Base-by-base conservation (phyloP, 2,797 vertebrate species). In the Mus spretus region DNA sequence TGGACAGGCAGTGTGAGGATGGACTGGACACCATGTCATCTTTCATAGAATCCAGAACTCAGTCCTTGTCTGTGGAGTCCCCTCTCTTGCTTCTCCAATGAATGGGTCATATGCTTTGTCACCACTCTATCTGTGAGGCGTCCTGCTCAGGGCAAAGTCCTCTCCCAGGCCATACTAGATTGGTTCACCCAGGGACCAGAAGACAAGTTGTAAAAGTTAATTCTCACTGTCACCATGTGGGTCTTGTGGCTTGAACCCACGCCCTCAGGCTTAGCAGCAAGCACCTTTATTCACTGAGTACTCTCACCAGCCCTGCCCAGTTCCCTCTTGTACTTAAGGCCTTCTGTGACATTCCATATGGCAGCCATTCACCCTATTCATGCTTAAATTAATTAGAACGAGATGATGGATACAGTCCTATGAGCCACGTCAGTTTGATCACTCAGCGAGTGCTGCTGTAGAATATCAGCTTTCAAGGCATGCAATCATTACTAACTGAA, bases 111-210 rank as follows among this genome's bases (percentile, higher is more conserved):
- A 10, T 14, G 11, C 34, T 12, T 50, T 65, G 84, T 31, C 40
- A 59, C 44, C 70, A 11, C 47, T 70, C 91, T 97, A 98, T 98
- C 96, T 92, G 94, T 95, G 97, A 93, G 93, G 96, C 98, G 95
- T 7, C 13, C 44, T 82, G 75, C 6, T 24, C 50, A 22, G 17
- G 31, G 53, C n/a, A 55, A n/a, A 50, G 31, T 34, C 31, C 50
- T 79, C 70, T 34, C 79, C 81, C 9, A 50, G 61, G 78, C 34
- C 80, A 31, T 80, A 84, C 17, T 53, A 40, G 72, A 90, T 89
- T 40, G 31, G 63, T 17, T 53, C 28, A 55, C 22, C 44, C 44
- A 74, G 65, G n/a, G 59, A 70, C 11, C 61, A 81, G 40, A 72
- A 55, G 65, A 55, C 84, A 87, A 37, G 13, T 1, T 72, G 34